Evolutionary conservation across 2,888 invertebrate genomes (phyloP), one percentile per base, ranked within the genome.

Genomic region (Arge pagana): DNA sequence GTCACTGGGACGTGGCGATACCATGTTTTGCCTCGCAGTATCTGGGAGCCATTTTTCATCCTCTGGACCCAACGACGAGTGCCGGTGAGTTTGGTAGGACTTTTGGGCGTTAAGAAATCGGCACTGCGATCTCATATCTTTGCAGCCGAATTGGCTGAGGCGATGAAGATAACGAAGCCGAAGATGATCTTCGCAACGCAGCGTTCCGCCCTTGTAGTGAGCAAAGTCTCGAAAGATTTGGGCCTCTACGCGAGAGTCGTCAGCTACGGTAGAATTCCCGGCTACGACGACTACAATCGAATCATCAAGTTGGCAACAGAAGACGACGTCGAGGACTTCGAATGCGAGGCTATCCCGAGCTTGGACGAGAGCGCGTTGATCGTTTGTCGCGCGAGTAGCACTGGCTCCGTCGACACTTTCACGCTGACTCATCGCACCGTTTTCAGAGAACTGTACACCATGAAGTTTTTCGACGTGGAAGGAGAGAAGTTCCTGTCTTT

Each of bases 371-470:
- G 50, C 2, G 36, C 55, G 2, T 13, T 24, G 8, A 15, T 26
- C 13, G 26, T 40, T 2, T 40, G 40, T 40, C 18, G 24, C 3
- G 74, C 74, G 0, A 74, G 74, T 1, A 71, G 68, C 0, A 73
- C 72, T 0, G 74, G 70, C n/a, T 0, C 19, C 64, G 4, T 68
- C 74, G 0, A 75, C 74, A 19, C n/a, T n/a, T 2, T 10, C 3
- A 10, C 4, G 33, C n/a, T n/a, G 45, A 5, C 5, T 45, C n/a
- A 24, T 2, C 15, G 3, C 15, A 6, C n/a, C n/a, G n/a, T n/a
- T n/a, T n/a, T n/a, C n/a, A n/a, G n/a, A n/a, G n/a, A n/a, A n/a
- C n/a, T n/a, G n/a, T n/a, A n/a, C n/a, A n/a, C n/a, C n/a, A n/a
- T n/a, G n/a, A n/a, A n/a, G n/a, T n/a, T n/a, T n/a, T n/a, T n/a